phyloP scores from a whole-genome alignment of 2,113 vertebrate genomes.

The Elachura formosa region DNA sequence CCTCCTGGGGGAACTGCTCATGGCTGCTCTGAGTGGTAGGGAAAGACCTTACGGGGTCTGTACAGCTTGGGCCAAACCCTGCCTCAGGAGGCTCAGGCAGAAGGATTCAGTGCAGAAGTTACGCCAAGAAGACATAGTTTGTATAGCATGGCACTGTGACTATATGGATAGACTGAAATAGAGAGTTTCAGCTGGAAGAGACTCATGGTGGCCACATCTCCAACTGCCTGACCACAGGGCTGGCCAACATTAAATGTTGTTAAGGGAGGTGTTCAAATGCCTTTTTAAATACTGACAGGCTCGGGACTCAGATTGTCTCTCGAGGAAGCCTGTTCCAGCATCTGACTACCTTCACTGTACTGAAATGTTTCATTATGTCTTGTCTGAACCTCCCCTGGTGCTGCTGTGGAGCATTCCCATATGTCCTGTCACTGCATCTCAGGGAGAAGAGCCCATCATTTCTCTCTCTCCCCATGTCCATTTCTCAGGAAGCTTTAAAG shows the following conservation, averaged over 20 bases:
- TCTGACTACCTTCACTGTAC: not conserved
- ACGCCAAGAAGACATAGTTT: rapidly evolving
- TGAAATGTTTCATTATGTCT: not conserved
- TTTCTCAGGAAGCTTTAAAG: not conserved
- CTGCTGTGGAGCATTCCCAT: not conserved
- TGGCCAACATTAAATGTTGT: not conserved
- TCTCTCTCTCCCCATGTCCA: not conserved
- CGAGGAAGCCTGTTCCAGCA: not conserved
- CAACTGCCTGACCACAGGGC: rapidly evolving
- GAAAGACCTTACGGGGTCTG: not conserved
- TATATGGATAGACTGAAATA: not conserved
- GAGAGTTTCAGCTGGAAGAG: not conserved
- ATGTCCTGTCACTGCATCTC: not conserved
- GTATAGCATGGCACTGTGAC: not conserved
- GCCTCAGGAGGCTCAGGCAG: not conserved
- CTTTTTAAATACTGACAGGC: not conserved
- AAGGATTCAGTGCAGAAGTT: not conserved
- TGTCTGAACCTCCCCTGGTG: not conserved
- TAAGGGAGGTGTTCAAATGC: not conserved
- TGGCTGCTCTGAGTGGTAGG: not conserved
- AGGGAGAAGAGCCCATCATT: not conserved
- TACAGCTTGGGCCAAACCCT: not conserved
- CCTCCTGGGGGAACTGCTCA: not conserved
- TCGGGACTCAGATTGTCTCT: not conserved
- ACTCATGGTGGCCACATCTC: not conserved